Evolutionary conservation across 2,797 vertebrate species (phyloP).

Genomic region (Chelon labrosus): DNA sequence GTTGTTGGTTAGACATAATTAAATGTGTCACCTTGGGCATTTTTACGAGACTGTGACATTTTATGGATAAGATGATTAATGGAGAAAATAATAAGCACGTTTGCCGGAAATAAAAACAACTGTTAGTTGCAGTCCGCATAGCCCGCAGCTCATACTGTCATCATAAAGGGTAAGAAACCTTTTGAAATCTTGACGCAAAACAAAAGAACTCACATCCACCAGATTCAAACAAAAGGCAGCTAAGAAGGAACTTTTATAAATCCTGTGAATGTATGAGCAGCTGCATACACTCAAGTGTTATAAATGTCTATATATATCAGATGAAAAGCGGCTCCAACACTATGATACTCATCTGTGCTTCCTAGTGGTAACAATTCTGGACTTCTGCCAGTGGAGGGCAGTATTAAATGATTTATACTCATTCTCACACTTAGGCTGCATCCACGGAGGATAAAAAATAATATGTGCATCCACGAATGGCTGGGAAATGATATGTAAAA

Average conservation of each 20-base stretch:
- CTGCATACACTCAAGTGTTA: background rate
- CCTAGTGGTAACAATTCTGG: conserved; percentile 10
- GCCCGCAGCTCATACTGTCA: background rate
- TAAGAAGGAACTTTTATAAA: background rate
- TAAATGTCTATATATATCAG: background rate
- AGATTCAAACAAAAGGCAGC: conserved; percentile 1
- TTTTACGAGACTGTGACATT: background rate
- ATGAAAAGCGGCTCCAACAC: background rate
- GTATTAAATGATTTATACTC: conserved; percentile 64
- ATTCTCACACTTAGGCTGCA: background rate
- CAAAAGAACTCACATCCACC: background rate
- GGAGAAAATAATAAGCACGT: background rate
- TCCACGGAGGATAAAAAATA: conserved; percentile 32
- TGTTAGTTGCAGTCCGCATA: conserved; percentile 15
- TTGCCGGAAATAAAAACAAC: conserved; percentile 2
- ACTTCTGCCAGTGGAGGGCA: conserved; percentile 77
- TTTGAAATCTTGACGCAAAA: background rate
- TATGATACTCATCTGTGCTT: background rate
- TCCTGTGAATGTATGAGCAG: background rate
- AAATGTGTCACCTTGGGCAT: background rate
- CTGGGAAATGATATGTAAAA: conserved; percentile 41
- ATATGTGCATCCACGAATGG: conserved; percentile 33
- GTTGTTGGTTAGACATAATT: background rate
- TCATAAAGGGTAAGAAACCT: background rate
- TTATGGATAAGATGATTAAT: background rate